These are phyloP conservation scores for Atrichornis clamosus DNA, from an alignment of 2,113 vertebrate genomes.

Conservation along the genomic window DNA sequence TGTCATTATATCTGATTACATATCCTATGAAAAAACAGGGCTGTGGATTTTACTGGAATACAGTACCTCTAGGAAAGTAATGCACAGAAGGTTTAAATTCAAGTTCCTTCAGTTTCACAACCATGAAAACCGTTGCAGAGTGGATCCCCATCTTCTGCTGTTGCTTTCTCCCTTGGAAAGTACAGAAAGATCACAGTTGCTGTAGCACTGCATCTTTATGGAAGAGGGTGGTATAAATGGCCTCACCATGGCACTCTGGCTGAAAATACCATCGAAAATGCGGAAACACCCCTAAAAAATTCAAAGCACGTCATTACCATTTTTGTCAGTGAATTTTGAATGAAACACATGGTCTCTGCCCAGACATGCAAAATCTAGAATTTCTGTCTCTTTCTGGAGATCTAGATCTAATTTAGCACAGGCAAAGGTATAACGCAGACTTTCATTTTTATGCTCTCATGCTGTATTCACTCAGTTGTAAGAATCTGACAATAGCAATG, in stretches of 20 bases:
- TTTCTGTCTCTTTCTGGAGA: constrained; percentile 32
- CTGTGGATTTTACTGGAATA: background rate
- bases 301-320: background rate
- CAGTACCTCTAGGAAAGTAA: background rate
- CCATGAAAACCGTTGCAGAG: background rate
- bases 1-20: background rate
- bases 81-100: background rate
- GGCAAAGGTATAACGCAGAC: background rate
- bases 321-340: constrained; percentile 39
- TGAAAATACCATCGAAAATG: constrained; percentile 27
- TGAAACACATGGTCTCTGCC: background rate
- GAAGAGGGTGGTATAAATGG: background rate
- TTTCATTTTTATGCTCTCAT: background rate
- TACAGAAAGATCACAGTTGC: background rate
- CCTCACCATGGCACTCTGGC: background rate
- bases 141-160: background rate
- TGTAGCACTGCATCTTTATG: background rate
- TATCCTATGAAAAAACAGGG: background rate
- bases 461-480: constrained; percentile 5
- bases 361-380: constrained; percentile 16
- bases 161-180: background rate
- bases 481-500: constrained; percentile 33
- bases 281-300: background rate
- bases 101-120: background rate
- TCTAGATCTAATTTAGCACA: constrained; percentile 40